Conservation (phyloP, 2,113 vertebrate genomes). For the Misgurnus mizolepis region DNA sequence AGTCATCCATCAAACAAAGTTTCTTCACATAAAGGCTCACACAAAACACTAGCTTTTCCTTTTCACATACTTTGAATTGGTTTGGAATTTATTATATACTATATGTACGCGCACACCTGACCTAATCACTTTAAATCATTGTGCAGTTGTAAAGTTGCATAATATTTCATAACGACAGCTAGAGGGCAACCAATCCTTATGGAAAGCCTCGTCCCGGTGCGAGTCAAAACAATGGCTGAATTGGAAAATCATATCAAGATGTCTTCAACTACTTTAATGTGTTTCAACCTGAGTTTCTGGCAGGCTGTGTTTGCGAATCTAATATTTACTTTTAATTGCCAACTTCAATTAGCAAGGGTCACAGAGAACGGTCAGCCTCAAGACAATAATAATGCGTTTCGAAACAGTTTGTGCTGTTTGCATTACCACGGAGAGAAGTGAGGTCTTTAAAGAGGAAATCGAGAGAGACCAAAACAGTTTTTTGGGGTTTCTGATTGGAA, state of each 20-base stretch:
- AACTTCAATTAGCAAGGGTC: slow-evolving; percentile 16
- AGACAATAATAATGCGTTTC: not conserved
- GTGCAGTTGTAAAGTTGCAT: slow-evolving; percentile 47
- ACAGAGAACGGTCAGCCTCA: not conserved
- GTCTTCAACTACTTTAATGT: slow-evolving; percentile 26
- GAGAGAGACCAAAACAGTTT: not conserved
- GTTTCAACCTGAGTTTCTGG: slow-evolving; percentile 7
- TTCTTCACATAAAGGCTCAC: not conserved
- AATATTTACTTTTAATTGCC: slow-evolving; percentile 37
- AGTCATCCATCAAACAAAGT: slow-evolving; percentile 15
- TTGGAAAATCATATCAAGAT: slow-evolving; percentile 58
- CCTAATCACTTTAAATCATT: not conserved
- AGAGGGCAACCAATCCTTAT: slow-evolving; percentile 78
- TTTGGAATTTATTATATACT: not conserved
- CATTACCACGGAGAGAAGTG: not conserved
- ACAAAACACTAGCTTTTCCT: not conserved
- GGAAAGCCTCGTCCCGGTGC: slow-evolving; percentile 53
- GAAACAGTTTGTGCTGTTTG: not conserved
- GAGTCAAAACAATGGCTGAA: slow-evolving; percentile 53
- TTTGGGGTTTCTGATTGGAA: slow-evolving; percentile 13
- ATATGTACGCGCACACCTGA: too few species aligned
- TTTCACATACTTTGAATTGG: not conserved
- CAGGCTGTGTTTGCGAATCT: slow-evolving; percentile 15
- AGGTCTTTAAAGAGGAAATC: not conserved
- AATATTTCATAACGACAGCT: slow-evolving; percentile 69